These are phyloP conservation scores for Eubasilissa splendida DNA, from an alignment of 2,888 invertebrate species.

Conservation along the genomic window DNA sequence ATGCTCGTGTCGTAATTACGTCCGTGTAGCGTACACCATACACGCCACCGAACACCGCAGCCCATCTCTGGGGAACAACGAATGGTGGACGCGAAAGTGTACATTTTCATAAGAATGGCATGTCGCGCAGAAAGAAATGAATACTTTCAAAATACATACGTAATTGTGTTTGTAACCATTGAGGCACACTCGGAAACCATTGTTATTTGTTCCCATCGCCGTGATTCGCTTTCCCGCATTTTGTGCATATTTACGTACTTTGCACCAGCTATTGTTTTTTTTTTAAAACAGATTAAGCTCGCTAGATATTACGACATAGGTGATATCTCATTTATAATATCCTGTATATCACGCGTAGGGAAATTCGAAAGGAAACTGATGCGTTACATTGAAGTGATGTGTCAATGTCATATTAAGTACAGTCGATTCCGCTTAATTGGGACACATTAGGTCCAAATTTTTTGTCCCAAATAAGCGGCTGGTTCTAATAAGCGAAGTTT, in stretches of 20 bases:
- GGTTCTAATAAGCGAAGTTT: too few relatives aligned
- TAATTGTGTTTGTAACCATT: slow-evolving; percentile 38
- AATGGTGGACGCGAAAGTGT: slow-evolving; percentile 32
- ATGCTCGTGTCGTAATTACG: neutral
- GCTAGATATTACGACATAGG: too few relatives aligned
- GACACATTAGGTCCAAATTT: too few relatives aligned
- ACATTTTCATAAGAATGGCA: slow-evolving; percentile 31
- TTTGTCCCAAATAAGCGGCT: too few relatives aligned
- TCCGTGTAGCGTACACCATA: neutral
- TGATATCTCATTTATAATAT: too few relatives aligned
- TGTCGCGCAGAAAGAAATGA: slow-evolving; percentile 42
- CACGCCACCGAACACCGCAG: neutral
- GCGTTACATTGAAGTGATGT: too few relatives aligned
- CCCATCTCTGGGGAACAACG: slow-evolving; percentile 8
- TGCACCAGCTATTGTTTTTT: neutral
- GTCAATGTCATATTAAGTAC: too few relatives aligned
- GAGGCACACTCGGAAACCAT: slow-evolving; percentile 28
- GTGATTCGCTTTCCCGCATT: slow-evolving; percentile 37
- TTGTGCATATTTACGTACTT: slow-evolving; percentile 11
- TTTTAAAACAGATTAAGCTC: too few relatives aligned
- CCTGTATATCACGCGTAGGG: too few relatives aligned
- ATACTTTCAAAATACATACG: slow-evolving; percentile 44
- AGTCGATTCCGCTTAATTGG: too few relatives aligned
- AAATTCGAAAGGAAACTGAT: too few relatives aligned
- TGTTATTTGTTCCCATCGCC: slow-evolving; percentile 38